Evolutionary conservation across 2,797 vertebrate genomes (phyloP).

Genomic region (Mareca penelope): DNA sequence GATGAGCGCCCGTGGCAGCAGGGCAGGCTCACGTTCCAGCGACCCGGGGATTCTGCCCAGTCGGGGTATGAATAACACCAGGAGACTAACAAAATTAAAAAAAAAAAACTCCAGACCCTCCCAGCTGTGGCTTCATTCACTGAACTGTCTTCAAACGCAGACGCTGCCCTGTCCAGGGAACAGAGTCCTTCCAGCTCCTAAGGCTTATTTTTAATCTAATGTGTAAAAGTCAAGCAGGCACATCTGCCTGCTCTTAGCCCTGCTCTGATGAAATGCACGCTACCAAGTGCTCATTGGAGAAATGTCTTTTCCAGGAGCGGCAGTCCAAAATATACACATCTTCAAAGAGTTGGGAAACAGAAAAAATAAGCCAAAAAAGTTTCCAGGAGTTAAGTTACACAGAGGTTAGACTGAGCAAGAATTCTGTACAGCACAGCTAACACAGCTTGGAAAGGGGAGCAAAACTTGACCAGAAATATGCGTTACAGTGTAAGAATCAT

Average conservation of each 20-base stretch:
- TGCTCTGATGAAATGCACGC: background rate
- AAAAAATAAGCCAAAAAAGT: slow-evolving; percentile 24
- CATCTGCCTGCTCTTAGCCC: background rate
- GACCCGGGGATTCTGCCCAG: background rate
- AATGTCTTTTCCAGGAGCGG: background rate
- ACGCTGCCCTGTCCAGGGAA: background rate
- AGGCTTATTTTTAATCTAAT: slow-evolving; percentile 32
- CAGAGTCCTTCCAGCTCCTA: background rate
- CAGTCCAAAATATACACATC: slow-evolving; percentile 2
- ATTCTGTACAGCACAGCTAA: slow-evolving; percentile 6
- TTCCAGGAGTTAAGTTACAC: slow-evolving; percentile 1
- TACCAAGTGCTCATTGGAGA: background rate
- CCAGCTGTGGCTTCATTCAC: background rate
- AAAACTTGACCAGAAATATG: slow-evolving; percentile 18
- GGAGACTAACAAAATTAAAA: background rate
- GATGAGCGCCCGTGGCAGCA: background rate
- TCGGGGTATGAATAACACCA: background rate
- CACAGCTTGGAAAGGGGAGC: background rate
- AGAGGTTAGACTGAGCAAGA: slow-evolving; percentile 16
- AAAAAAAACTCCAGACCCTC: background rate
- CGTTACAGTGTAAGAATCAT: background rate
- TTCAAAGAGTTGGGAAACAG: slow-evolving; percentile 34
- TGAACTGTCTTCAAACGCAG: background rate
- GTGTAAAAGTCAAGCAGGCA: background rate
- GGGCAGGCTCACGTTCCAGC: background rate